Percentiles rank a stretch among this genome's conserved stretches.
Conservation (phyloP, 2,797 vertebrate species). For the Macropus fuliginosus region DNA sequence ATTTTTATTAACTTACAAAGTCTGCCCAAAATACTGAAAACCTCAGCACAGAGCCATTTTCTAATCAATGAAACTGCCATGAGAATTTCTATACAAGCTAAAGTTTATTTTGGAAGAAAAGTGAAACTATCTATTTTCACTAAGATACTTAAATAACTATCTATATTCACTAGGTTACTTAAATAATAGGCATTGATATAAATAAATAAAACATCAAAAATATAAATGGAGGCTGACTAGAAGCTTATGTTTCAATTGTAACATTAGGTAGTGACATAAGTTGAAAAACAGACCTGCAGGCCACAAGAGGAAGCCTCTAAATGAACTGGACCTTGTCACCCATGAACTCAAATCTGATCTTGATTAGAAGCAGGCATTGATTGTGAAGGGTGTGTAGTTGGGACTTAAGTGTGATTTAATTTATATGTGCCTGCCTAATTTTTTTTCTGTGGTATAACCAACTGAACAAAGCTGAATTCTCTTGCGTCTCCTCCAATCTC, state of each 20-base stretch:
- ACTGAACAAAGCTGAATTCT: neutral
- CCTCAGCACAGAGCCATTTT: neutral
- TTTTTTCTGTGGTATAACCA: neutral
- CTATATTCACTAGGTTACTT: neutral
- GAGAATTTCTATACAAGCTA: conserved; percentile 23
- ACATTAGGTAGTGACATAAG: neutral
- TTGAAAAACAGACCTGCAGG: neutral
- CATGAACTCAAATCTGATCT: neutral
- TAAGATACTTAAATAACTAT: neutral
- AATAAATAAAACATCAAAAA: neutral
- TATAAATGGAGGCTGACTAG: neutral
- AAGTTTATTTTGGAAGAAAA: neutral
- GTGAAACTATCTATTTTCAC: neutral
- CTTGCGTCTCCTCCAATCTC: neutral
- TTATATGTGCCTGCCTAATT: neutral
- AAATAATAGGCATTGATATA: neutral
- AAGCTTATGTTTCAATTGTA: neutral
- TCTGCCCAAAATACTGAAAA: neutral
- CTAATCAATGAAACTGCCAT: neutral
- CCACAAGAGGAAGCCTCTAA: neutral
- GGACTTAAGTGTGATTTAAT: neutral
- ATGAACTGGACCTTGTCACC: neutral
- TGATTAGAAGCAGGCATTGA: neutral
- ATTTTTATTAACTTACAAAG: neutral
- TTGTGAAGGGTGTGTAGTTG: neutral